Base-by-base conservation (phyloP, 2,888 invertebrate genomes). In the Lasioglossum oenotherae region DNA sequence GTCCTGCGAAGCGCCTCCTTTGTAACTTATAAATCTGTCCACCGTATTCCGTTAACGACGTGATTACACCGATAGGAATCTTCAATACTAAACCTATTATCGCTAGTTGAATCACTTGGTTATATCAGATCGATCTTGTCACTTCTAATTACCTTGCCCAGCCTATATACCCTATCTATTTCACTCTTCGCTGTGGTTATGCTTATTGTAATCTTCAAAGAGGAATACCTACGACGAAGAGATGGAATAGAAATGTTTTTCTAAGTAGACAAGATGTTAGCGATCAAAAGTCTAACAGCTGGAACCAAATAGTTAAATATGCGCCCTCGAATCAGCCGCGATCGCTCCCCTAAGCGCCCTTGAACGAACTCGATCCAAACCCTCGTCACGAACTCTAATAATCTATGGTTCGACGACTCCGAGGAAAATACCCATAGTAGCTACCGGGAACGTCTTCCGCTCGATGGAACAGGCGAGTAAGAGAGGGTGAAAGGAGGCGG, bases 361-460 rank as follows among this genome's bases (percentile, higher is more conserved):
- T 71, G 35, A 71, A 41, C 71, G 41, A 64, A 64, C 72, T 19
- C 64, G 27, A 60, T 72, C 60, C 71, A 5, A 35, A 81, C 82
- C 64, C 72, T 82, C 76, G 83, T 81, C 82, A 73, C 73, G 76
- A 77, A 53, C 44, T 67, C 76, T 81, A 82, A 82, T 83, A 77
- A 81, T 82, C 76, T 72, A 76, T 27, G 72, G 72, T 82, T 76
- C 76, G 76, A 67, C 83, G 64, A 72, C 27, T 82, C 82, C 72
- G 8, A 23, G 41, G 23, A 76, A 64, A 64, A 53, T 82, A 67
- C 72, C 64, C 72, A 73, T 31, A n/a, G 67, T 38, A 71, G 57
- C 16, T n/a, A 64, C n/a, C 49, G 27, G 60, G 53, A 73, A 83
- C 64, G 14, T 31, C 53, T 35, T 14, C 46, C 16, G 31, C 38